Evolutionary conservation across 2,888 invertebrate genomes (phyloP), one percentile per base, ranked within the genome.

Genomic region (Synergus laeviventris): DNA sequence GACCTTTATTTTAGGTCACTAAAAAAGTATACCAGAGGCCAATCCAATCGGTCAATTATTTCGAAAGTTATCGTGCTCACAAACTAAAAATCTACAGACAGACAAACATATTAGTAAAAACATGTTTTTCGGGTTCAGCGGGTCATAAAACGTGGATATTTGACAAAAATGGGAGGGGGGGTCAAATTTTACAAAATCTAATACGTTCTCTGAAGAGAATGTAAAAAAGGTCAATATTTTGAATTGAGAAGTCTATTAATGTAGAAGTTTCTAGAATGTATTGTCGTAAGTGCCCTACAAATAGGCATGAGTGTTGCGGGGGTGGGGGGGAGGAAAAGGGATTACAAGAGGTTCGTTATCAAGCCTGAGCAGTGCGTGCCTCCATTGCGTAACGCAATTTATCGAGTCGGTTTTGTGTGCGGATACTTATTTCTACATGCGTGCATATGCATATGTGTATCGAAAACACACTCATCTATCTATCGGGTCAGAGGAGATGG

Each of bases 341-440:
- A 56, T 56, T 56, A 56, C 14, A 56, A 56, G 56, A 56, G 56
- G 21, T 56, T 56, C 21, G 21, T 56, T 56, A 56, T 56, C 21
- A 21, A 56, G 56, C 24, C 21, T 56, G 12, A 21, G 21, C 56
- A 56, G 21, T 56, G 56, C 56, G 21, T 56, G 56, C 56, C 56
- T 56, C 3, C 21, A 18, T 62, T 62, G 62, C 38, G 62, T 66
- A 66, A 66, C 16, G 24, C 21, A 45, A 66, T 66, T 66, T 66
- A 42, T 66, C 21, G 39, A 66, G 64, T 24, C 14, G 24, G 45
- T 66, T 60, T 31, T 7, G 14, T 24, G 31, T 61, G 36, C 36
- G 38, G 16, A 61, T 31, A 31, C 12, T 21, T 24, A 14, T 49
- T 49, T n/a, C 4, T 36, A 9, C 31, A 11, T 45, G 24, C n/a